Base-by-base conservation (phyloP, 2,888 invertebrate genomes). In the Philereme transversata region DNA sequence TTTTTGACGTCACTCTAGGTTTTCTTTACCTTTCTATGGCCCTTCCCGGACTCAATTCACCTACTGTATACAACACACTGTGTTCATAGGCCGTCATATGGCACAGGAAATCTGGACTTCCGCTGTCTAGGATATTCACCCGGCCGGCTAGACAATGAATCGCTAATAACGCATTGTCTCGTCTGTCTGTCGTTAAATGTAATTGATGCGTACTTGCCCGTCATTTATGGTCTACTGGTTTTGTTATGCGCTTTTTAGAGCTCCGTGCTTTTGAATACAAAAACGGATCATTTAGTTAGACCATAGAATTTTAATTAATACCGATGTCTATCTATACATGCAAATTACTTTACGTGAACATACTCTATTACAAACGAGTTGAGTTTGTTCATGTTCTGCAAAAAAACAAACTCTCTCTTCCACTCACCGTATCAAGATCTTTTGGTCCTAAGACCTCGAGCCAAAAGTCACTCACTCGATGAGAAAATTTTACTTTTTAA, bases 91-190 rank as follows among this genome's bases (percentile, higher is more conserved):
- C 69, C 69, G 65, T 77, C 69, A 71, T 82, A 82, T 75, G 82
- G 76, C 75, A 81, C 90, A 87, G 91, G 91, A 91, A 86, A 90
- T 87, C 90, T 87, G 73, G 74, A 85, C 90, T 87, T 90, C 91
- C 91, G 90, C 62, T 82, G 86, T 84, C 87, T 90, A 89, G 88
- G 86, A 88, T 88, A 81, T 89, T 88, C 82, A 86, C 84, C 85
- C 78, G 84, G 76, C 83, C 76, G 82, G 78, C 86, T 84, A 86
- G 83, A 88, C 87, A 81, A 85, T 88, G 83, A 83, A 78, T 82
- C 74, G 77, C 78, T 84, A 85, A 84, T 83, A 83, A 81, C 77
- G 78, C 79, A 83, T 82, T 83, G 84, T 84, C 70, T 78, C 73
- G 77, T 76, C 78, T 78, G 82, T 82, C 73, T 78, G 68, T 77